phyloP scores from a whole-genome alignment of 2,888 invertebrate species.

The Tinea pellionella region DNA sequence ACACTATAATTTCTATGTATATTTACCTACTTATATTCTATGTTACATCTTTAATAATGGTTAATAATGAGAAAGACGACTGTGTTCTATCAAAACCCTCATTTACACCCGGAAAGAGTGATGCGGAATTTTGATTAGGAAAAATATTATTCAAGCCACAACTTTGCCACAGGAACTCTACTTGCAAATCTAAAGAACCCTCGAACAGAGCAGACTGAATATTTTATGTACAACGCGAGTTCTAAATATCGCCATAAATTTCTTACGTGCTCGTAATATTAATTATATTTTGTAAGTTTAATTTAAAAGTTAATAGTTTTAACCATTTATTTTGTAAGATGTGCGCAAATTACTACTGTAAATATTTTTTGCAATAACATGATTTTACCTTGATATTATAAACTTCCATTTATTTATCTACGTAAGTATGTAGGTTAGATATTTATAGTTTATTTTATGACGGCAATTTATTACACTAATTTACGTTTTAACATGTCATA shows the following conservation, averaged over 20 bases:
- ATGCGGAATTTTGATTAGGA: slow-evolving; percentile 45
- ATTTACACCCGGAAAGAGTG: slow-evolving; percentile 27
- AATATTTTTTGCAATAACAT: too few relatives aligned
- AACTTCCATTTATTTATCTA: too few relatives aligned
- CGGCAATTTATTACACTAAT: too few relatives aligned
- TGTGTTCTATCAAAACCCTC: not conserved
- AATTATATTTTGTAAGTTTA: not conserved
- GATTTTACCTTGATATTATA: too few relatives aligned
- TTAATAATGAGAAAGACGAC: not conserved
- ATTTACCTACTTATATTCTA: too few relatives aligned
- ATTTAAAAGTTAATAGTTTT: too few relatives aligned
- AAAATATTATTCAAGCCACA: slow-evolving; percentile 38
- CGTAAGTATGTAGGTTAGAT: too few relatives aligned
- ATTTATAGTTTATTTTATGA: too few relatives aligned
- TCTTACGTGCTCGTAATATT: not conserved
- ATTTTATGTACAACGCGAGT: slow-evolving; percentile 17
- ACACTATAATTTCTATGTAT: too few relatives aligned
- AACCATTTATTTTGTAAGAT: too few relatives aligned
- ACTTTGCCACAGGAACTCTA: slow-evolving; percentile 39
- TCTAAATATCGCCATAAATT: not conserved
- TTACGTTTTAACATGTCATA: not conserved
- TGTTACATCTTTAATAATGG: too few relatives aligned
- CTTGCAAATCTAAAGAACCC: slow-evolving; percentile 17
- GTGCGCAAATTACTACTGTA: too few relatives aligned
- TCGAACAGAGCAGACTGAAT: slow-evolving; percentile 30